phyloP scores from a whole-genome alignment of 2,113 vertebrate species.

The Pan troglodytes region DNA sequence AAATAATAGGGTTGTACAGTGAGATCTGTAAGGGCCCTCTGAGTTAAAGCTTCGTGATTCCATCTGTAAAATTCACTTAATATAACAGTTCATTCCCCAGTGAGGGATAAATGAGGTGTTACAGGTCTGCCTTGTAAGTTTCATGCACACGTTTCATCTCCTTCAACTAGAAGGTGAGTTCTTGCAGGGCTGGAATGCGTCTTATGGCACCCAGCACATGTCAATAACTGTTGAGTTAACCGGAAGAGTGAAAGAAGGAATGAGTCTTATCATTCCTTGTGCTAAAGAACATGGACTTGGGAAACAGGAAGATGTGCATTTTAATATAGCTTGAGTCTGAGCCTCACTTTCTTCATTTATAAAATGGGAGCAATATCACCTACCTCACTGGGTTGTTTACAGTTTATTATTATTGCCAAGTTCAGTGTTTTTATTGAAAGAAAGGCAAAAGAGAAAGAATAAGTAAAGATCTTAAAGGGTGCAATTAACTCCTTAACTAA shows the following conservation, averaged over 20 bases:
- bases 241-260: not conserved
- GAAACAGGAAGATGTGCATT: not conserved
- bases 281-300: not conserved
- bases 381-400: not conserved
- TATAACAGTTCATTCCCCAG: constrained; percentile 61
- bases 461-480: constrained; percentile 42
- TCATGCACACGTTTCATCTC: constrained; percentile 46
- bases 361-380: constrained; percentile 12
- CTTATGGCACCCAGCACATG: constrained; percentile 48
- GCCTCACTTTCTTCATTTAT: not conserved
- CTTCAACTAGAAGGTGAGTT: constrained; percentile 50
- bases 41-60: constrained; percentile 50
- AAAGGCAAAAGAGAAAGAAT: constrained; percentile 31
- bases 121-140: constrained; percentile 43
- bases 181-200: constrained; percentile 48
- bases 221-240: constrained; percentile 15
- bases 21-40: not conserved
- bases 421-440: constrained; percentile 60
- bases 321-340: not conserved
- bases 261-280: constrained; percentile 14
- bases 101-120: constrained; percentile 67
- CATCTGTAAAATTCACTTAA: constrained; percentile 70
- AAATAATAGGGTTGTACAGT: not conserved
- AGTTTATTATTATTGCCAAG: constrained; percentile 29
- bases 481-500: constrained; percentile 12